Evolutionary conservation across 2,113 vertebrate genomes (phyloP), one percentile per base, ranked within the genome.

Genomic region (Festucalex cinctus): DNA sequence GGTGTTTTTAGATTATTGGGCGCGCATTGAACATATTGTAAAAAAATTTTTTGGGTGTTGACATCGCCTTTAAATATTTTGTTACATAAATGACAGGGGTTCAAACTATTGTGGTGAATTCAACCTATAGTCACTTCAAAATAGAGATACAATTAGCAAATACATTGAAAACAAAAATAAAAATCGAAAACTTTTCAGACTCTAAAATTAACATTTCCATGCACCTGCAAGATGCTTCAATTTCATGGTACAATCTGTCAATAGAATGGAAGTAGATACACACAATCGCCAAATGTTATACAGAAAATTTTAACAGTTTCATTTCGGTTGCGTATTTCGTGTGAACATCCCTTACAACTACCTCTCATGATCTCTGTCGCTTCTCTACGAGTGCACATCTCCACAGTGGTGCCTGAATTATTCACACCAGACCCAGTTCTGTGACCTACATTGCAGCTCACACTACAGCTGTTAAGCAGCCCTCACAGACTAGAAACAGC

Each of bases 341-440:
- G 63, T 71, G 49, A 66, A 26, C 22, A 35, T 61, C 75, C n/a
- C 51, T 57, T 14, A 37, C 48, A 62, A 19, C 12, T 41, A 43
- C n/a, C 20, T 56, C 53, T 69, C 59, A 63, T 57, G 22, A 12
- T 51, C 19, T 68, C 81, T 57, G 68, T 63, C 75, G 69, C 72
- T 69, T 73, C 63, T 78, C 66, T 68, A 35, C 69, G 70, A 66
- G 63, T 57, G 59, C 68, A 53, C 60, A 68, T 78, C 69, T 83
- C 54, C 59, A 81, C 83, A 80, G 81, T 78, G 84, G 78, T 19
- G 68, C 63, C 46, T 91, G 66, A 91, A 92, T 91, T 81, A 92
- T 91, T 91, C 78, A 92, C 86, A 80, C 58, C 66, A 83, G 85
- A 65, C 84, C 88, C 76, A 85, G 54, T 88, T 90, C 84, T 70